Evolutionary conservation across 2,888 invertebrate genomes (phyloP).

Genomic region (Timema podura): DNA sequence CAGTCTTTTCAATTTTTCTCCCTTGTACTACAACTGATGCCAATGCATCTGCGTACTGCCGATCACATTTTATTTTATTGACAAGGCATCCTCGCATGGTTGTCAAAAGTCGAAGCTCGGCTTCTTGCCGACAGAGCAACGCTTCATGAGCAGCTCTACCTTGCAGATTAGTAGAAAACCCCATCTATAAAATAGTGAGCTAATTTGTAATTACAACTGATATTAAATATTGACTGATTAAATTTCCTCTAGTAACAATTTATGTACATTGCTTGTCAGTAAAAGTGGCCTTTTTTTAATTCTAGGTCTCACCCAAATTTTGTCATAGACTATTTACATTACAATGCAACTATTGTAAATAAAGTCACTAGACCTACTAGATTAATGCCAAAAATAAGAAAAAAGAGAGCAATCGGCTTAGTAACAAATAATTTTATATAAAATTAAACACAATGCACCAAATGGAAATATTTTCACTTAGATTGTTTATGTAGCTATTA

Average conservation of each 20-base stretch:
- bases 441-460: too few species aligned
- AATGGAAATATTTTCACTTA: too few species aligned
- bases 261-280: too few species aligned
- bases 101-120: slow-evolving; percentile 87
- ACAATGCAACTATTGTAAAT: too few species aligned
- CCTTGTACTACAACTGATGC: slow-evolving; percentile 77
- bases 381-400: too few species aligned
- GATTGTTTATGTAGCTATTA: too few species aligned
- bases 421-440: too few species aligned
- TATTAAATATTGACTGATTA: neutral
- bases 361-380: too few species aligned
- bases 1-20: slow-evolving; percentile 74
- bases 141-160: slow-evolving; percentile 90
- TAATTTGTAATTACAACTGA: neutral
- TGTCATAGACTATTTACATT: too few species aligned
- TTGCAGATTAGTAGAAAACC: slow-evolving; percentile 82
- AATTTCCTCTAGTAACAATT: neutral
- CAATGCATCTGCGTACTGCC: slow-evolving; percentile 84
- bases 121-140: slow-evolving; percentile 83
- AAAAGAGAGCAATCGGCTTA: too few species aligned
- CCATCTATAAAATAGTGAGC: slow-evolving; percentile 51
- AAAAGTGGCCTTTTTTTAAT: too few species aligned
- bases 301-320: too few species aligned
- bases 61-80: slow-evolving; percentile 85
- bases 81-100: slow-evolving; percentile 83